Percentiles rank a stretch among this genome's conserved stretches.
These are phyloP conservation scores for Chrysochloris asiatica DNA, from an alignment of 2,113 vertebrate species.

Conservation along the genomic window DNA sequence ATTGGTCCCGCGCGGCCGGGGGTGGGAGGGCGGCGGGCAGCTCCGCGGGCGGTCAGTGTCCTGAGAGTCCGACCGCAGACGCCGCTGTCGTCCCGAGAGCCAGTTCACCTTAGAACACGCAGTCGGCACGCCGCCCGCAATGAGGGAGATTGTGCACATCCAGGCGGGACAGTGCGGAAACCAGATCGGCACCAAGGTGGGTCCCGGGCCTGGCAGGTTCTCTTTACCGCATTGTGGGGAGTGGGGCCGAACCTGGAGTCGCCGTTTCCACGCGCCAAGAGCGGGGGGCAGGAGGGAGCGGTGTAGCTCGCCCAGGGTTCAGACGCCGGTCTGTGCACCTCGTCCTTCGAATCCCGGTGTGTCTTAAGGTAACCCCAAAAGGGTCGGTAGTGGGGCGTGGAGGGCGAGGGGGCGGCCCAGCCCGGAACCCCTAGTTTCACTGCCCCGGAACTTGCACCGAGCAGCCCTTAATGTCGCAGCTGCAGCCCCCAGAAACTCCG, in stretches of 20 bases:
- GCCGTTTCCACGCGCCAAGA: neutral
- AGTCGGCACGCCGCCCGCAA: conserved; percentile 71
- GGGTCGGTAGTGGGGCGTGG: neutral
- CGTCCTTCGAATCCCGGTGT: neutral
- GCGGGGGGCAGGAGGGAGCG: neutral
- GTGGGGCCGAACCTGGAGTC: neutral
- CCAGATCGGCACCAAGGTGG: conserved; percentile 95
- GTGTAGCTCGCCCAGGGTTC: neutral
- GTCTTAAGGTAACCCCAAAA: neutral
- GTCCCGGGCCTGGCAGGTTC: neutral
- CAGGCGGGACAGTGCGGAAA: conserved; percentile 96
- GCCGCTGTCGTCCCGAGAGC: neutral
- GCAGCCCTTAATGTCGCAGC: conserved; percentile 18
- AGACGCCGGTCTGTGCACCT: no score
- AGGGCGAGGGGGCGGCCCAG: neutral
- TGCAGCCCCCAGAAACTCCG: neutral
- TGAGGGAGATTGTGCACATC: conserved; percentile 96
- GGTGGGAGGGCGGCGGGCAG: neutral
- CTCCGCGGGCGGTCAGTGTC: fast-evolving
- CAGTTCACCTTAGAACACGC: neutral
- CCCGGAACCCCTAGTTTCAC: neutral
- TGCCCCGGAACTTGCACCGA: neutral
- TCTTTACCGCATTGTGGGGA: neutral
- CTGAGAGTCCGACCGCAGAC: neutral
- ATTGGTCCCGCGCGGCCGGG: conserved; percentile 33